phyloP scores from a whole-genome alignment of 2,888 invertebrate genomes.

The Neria commutata region DNA sequence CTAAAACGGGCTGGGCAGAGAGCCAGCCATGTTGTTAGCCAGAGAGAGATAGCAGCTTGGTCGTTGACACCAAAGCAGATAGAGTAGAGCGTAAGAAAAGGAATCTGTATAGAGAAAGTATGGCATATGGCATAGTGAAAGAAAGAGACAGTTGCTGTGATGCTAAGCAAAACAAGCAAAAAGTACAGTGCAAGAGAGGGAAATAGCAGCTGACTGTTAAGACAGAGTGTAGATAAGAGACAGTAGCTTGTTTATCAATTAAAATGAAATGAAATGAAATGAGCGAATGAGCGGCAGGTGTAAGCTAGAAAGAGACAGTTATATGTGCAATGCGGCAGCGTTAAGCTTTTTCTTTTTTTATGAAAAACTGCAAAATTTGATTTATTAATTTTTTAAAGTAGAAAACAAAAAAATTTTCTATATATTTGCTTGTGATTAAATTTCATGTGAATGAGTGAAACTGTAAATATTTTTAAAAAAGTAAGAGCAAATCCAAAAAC shows the following conservation, averaged over 20 bases:
- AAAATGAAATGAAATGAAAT: too few relatives aligned
- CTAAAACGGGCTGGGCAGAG: constrained; percentile 27
- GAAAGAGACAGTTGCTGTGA: too few relatives aligned
- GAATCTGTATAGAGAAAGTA: too few relatives aligned
- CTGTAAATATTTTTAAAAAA: constrained; percentile 1
- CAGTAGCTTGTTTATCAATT: too few relatives aligned
- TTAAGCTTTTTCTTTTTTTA: constrained; percentile 2
- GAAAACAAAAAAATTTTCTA: background rate
- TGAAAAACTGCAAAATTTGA: too few relatives aligned
- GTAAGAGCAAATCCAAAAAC: constrained; percentile 8
- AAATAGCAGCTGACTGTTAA: too few relatives aligned
- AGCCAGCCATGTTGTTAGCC: background rate
- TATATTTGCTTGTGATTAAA: constrained; percentile 22
- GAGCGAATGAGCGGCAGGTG: too few relatives aligned
- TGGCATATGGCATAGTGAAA: too few relatives aligned
- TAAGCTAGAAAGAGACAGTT: too few relatives aligned
- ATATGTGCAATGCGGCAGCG: constrained; percentile 15
- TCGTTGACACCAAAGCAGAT: constrained; percentile 17
- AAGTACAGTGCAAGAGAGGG: too few relatives aligned
- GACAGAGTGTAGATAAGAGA: too few relatives aligned
- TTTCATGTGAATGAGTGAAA: constrained; percentile 8
- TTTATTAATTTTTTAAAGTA: background rate
- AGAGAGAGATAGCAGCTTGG: constrained; percentile 14
- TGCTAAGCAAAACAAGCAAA: too few relatives aligned
- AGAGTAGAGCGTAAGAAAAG: background rate